These are phyloP conservation scores for Holothuria glaberrima DNA, from an alignment of 35 echinoderm and acorn worm species.

Conservation along the genomic window DNA sequence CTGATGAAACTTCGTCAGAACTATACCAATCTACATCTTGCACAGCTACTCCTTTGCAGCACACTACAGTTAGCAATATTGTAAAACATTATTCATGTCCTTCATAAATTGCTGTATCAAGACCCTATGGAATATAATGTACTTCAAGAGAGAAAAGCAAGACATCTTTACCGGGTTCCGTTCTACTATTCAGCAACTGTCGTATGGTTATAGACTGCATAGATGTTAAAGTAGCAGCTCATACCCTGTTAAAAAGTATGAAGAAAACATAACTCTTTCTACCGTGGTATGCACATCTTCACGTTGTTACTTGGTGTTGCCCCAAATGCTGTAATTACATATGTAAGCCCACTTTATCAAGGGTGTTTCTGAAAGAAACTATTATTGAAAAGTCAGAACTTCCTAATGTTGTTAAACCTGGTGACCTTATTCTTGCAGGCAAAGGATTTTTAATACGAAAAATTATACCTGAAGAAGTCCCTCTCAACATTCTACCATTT, in stretches of 20 bases:
- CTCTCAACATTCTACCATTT: conserved; percentile 40
- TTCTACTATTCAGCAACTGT: conserved; percentile 27
- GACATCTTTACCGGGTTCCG: conserved; percentile 10
- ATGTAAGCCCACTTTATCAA: neutral
- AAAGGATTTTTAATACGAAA: conserved; percentile 40
- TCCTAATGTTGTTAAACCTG: neutral
- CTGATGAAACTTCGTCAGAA: neutral
- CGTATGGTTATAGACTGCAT: conserved; percentile 10
- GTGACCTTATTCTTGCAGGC: conserved; percentile 36
- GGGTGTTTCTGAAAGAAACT: neutral
- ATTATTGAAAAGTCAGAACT: neutral
- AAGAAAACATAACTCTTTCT: conserved; percentile 9
- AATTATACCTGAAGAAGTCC: conserved; percentile 18
- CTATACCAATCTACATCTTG: conserved; percentile 15
- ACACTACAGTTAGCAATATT: conserved; percentile 23
- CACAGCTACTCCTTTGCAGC: neutral
- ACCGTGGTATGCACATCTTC: conserved; percentile 4
- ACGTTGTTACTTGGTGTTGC: conserved; percentile 27
- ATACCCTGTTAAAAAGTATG: neutral
- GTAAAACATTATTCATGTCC: conserved; percentile 19
- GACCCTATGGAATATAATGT: conserved; percentile 18
- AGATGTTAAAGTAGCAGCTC: conserved; percentile 25
- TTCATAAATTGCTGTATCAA: conserved; percentile 19
- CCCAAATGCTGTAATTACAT: conserved; percentile 24
- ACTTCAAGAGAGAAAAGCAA: conserved; percentile 50